phyloP scores from a whole-genome alignment of 2,113 vertebrate genomes.

The Baryphthengus martii region DNA sequence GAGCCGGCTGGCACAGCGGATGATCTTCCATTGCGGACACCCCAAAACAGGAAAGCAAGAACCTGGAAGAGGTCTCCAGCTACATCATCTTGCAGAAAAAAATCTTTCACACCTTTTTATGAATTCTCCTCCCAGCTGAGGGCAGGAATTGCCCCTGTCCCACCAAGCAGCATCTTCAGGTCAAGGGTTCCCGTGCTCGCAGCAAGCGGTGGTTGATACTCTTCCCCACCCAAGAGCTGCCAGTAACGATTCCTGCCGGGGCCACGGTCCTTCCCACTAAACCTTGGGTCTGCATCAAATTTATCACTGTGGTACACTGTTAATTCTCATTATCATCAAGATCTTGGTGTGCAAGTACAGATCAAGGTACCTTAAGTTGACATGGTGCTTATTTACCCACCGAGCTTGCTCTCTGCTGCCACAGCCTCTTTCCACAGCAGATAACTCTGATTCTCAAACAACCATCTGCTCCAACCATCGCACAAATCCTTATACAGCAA shows the following conservation, averaged over 20 bases:
- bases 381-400: neutral
- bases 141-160: neutral
- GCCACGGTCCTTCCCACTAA: neutral
- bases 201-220: neutral
- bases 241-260: neutral
- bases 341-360: neutral
- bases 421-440: neutral
- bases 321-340: neutral
- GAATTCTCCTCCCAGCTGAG: neutral
- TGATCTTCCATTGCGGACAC: neutral
- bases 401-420: neutral
- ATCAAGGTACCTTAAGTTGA: neutral
- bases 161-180: neutral
- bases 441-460: neutral
- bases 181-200: accelerated
- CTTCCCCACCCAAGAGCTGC: neutral
- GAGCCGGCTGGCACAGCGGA: neutral
- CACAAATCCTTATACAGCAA: neutral
- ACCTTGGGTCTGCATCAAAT: neutral
- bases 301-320: neutral
- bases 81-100: neutral
- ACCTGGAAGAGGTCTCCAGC: neutral
- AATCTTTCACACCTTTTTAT: neutral
- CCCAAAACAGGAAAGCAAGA: neutral
- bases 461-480: neutral